Conservation (phyloP, 2,888 invertebrate species). For the Epinotia demarniana region DNA sequence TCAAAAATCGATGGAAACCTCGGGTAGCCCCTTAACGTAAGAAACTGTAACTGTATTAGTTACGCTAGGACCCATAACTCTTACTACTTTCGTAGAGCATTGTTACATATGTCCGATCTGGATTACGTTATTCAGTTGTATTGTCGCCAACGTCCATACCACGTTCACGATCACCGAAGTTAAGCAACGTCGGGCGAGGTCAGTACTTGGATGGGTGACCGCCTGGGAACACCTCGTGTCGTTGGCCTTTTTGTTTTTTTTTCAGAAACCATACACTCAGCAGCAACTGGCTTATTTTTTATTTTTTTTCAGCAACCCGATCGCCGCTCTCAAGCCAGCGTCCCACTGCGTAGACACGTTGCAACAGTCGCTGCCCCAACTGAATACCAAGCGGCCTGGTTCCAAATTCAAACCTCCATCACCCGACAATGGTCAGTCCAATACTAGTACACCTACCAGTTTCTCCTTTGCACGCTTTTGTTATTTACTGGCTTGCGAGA, state of each 20-base stretch:
- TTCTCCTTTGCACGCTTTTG: constrained; percentile 39
- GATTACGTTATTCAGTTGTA: not conserved
- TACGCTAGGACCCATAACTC: too few relatives aligned
- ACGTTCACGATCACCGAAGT: constrained; percentile 51
- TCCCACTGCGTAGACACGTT: constrained; percentile 76
- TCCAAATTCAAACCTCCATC: constrained; percentile 58
- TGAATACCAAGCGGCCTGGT: constrained; percentile 53
- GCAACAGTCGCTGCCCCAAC: constrained; percentile 70
- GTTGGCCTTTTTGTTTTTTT: constrained; percentile 44
- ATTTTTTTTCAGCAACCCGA: constrained; percentile 57
- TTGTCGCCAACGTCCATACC: too few relatives aligned
- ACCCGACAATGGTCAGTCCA: constrained; percentile 63
- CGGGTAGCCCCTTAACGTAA: too few relatives aligned
- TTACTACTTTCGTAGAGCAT: too few relatives aligned
- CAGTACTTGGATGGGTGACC: constrained; percentile 63
- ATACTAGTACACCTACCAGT: constrained; percentile 10
- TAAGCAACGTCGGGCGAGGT: constrained; percentile 52
- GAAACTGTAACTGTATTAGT: too few relatives aligned
- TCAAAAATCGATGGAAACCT: too few relatives aligned
- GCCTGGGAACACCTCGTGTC: constrained; percentile 68
- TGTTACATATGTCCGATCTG: not conserved
- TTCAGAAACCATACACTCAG: not conserved
- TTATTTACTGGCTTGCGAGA: constrained; percentile 32
- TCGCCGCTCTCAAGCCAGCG: constrained; percentile 75
- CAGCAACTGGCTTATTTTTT: constrained; percentile 10